Evolutionary conservation across 2,888 invertebrate species (phyloP).

Genomic region (Leptopilina drosophilae): DNA sequence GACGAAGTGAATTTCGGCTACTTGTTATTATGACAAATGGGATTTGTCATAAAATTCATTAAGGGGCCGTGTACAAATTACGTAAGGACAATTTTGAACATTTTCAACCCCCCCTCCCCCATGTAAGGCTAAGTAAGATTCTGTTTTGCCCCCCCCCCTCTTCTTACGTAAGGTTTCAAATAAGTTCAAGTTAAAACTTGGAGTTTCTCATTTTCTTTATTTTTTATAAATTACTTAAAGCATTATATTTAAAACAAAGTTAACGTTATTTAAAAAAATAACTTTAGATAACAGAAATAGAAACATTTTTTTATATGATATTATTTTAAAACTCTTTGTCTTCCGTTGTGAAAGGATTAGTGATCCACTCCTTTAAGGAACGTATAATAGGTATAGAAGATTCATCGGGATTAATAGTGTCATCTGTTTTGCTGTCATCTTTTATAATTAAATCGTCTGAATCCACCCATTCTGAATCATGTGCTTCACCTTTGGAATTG

Average conservation of each 20-base stretch:
- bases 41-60: too few species aligned
- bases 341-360: background rate
- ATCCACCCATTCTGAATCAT: conserved; percentile 8
- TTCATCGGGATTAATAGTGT: background rate
- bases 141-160: background rate
- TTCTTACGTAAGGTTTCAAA: background rate
- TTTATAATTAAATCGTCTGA: background rate
- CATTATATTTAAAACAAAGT: background rate
- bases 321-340: background rate
- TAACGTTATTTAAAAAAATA: background rate
- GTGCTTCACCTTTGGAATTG: conserved; percentile 2
- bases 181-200: background rate
- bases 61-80: conserved; percentile 8
- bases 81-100: conserved; percentile 3
- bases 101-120: background rate
- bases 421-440: background rate
- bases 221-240: background rate
- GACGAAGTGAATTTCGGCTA: too few species aligned
- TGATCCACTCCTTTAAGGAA: background rate
- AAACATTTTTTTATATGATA: background rate
- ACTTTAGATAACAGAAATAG: background rate
- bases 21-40: too few species aligned
- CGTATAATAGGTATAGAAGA: background rate
- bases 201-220: background rate
- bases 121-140: conserved; percentile 5